Base-by-base conservation (phyloP, 2,888 invertebrate genomes). In the Morpho deidamia region DNA sequence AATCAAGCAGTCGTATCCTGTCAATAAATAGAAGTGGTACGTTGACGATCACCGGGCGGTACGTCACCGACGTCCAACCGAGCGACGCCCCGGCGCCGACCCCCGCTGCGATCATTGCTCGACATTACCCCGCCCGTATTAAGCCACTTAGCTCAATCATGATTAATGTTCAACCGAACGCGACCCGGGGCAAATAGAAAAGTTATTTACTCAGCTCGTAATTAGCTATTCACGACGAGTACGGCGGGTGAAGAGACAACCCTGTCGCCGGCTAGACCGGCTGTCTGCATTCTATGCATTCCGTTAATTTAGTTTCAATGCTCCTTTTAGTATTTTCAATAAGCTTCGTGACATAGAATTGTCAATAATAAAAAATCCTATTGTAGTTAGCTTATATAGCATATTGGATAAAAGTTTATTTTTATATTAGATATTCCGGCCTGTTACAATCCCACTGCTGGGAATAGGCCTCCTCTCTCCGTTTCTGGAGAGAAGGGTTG, bases 121-220 rank as follows among this genome's bases (percentile, higher is more conserved):
- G 81, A 81, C 83, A 85, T 87, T 85, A 87, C 84, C 83, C 87
- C 81, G 77, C 82, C 81, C 80, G 83, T 89, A 90, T 89, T 90
- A 84, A 90, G 88, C 90, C 90, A 90, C 90, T 90, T 88, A 90
- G 89, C 82, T 89, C 87, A 86, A 88, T 89, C 90, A 89, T 90
- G 90, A 90, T 90, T 90, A 89, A 89, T 89, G 89, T 83, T 87
- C 80, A 79, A 83, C 82, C 82, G 84, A 84, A 86, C 80, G 78
- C 82, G 79, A 81, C 75, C 79, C 79, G 74, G 63, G 71, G 83
- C 83, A 86, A 88, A 88, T 87, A 89, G 85, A 87, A 88, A 88
- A 86, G 79, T 83, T 89, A 88, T 88, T 88, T 88, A 83, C 88
- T 83, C 78, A 70, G 72, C 76, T 74, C 83, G 85, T 85, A 89